Evolutionary conservation across 2,113 vertebrate species (phyloP), one percentile per base, ranked within the genome.

Genomic region (Heterocephalus glaber): DNA sequence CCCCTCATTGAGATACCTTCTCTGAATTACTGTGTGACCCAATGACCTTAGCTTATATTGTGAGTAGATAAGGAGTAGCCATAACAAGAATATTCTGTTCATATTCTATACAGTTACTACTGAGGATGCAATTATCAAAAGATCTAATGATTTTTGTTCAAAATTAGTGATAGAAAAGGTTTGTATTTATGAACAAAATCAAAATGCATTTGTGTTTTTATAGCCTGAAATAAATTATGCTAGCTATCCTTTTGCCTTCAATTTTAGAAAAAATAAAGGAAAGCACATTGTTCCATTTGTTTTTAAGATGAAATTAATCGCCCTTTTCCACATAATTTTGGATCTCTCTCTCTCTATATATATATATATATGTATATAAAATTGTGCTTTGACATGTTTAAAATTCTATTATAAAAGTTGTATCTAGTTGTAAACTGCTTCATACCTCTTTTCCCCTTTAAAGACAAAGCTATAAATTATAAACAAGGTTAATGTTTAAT

Each of bases 381-480:
- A n/a, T n/a, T n/a, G 26, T 81, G 35, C 26, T 52, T 89, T 89
- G 33, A 68, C 58, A 35, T 56, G n/a, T 80, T 93, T 54, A 49
- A 52, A 76, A 81, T 89, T 61, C 84, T 82, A 1, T 47, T 60
- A 33, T 58, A 65, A 19, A 83, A 17, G 0, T 65, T 94, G 28
- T 17, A 70, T 22, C n/a, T 86, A 74, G 22, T 65, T 77, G 26
- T 89, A 66, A 81, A 14, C 47, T 56, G 60, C 38, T 6, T 70
- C 35, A 89, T 38, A 89, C n/a, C n/a, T n/a, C n/a, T n/a, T n/a
- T n/a, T n/a, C 86, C 35, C 68, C 94, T 94, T 44, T 72, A 96
- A 92, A 70, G 54, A 60, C 24, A 79, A 66, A 86, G 63, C 47
- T 60, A 22, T 94, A 94, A 65, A 41, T 82, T 70, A 92, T 70